A percentile compares a stretch with the other conserved stretches of the same genome.
phyloP scores from a whole-genome alignment of 2,888 invertebrate species.

The Petrophora chlorosata region DNA sequence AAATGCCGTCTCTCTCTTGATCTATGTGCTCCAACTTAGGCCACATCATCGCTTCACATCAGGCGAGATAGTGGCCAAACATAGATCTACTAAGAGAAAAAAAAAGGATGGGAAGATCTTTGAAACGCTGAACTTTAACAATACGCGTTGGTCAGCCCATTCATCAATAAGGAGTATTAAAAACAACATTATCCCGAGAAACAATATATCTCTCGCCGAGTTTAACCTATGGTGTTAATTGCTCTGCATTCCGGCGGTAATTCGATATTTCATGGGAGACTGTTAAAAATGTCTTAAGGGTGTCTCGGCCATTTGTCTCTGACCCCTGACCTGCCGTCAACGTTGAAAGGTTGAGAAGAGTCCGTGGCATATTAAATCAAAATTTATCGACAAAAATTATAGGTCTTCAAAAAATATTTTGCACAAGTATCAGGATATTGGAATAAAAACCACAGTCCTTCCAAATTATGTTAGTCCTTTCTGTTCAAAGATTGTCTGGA shows the following conservation, averaged over 20 bases:
- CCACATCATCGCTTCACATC: too few species aligned
- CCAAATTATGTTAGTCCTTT: too few species aligned
- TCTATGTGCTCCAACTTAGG: too few species aligned
- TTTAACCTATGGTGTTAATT: slow-evolving; percentile 42
- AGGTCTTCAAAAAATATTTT: too few species aligned
- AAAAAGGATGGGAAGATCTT: too few species aligned
- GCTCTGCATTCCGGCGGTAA: slow-evolving; percentile 34
- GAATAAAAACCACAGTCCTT: too few species aligned
- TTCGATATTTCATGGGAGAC: slow-evolving; percentile 43
- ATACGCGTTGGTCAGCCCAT: slow-evolving; percentile 40
- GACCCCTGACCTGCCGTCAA: slow-evolving; percentile 34
- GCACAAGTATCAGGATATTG: too few species aligned
- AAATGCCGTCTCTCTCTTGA: too few species aligned
- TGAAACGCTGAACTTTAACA: background rate
- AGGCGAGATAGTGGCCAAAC: too few species aligned
- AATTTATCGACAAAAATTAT: background rate
- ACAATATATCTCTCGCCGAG: slow-evolving; percentile 1
- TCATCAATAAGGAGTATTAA: slow-evolving; percentile 58
- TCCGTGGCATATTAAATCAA: background rate
- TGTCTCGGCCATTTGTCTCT: slow-evolving; percentile 44
- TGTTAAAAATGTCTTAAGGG: slow-evolving; percentile 41
- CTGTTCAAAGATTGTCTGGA: too few species aligned
- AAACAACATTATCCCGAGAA: slow-evolving; percentile 62
- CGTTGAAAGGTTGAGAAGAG: slow-evolving; percentile 10
- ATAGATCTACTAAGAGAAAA: too few species aligned